phyloP scores from a whole-genome alignment of 2,888 invertebrate species.

The Eulithis testata region DNA sequence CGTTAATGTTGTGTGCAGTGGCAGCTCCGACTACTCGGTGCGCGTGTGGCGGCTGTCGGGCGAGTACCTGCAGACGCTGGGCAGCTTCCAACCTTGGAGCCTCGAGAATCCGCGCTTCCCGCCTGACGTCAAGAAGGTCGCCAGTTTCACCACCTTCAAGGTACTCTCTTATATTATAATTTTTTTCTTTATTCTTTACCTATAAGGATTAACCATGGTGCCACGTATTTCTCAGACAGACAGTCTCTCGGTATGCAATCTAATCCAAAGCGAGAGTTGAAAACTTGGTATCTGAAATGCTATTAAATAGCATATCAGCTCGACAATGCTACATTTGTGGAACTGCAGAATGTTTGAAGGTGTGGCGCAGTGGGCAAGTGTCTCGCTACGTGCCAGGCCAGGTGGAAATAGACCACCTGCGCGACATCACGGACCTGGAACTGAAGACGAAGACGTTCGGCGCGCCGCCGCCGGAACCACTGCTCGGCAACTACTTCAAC shows the following conservation, averaged over 20 bases:
- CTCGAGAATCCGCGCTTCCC: conserved; percentile 85
- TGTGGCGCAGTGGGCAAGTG: conserved; percentile 79
- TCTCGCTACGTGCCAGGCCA: conserved; percentile 80
- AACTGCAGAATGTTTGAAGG: conserved; percentile 49
- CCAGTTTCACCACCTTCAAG: conserved; percentile 91
- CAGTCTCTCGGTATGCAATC: no score
- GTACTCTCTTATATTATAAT: conserved; percentile 62
- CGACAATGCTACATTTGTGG: no score
- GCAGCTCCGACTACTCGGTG: conserved; percentile 89
- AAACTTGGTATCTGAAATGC: no score
- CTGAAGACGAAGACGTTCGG: conserved; percentile 80
- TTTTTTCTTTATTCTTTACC: no score
- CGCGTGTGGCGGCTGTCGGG: conserved; percentile 91
- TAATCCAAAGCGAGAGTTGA: no score
- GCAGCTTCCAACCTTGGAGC: conserved; percentile 87
- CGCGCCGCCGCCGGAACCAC: conserved; percentile 78
- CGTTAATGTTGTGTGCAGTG: conserved; percentile 61
- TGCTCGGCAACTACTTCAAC: conserved; percentile 84
- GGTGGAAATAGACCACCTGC: conserved; percentile 67
- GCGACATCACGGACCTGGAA: conserved; percentile 73
- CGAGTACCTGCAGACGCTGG: conserved; percentile 89
- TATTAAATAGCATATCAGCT: no score
- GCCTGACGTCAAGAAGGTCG: conserved; percentile 89
- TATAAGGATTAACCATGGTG: no score
- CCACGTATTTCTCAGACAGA: no score